Evolutionary conservation across 2,113 vertebrate genomes (phyloP), one percentile per base, ranked within the genome.

Genomic region (Redunca redunca): DNA sequence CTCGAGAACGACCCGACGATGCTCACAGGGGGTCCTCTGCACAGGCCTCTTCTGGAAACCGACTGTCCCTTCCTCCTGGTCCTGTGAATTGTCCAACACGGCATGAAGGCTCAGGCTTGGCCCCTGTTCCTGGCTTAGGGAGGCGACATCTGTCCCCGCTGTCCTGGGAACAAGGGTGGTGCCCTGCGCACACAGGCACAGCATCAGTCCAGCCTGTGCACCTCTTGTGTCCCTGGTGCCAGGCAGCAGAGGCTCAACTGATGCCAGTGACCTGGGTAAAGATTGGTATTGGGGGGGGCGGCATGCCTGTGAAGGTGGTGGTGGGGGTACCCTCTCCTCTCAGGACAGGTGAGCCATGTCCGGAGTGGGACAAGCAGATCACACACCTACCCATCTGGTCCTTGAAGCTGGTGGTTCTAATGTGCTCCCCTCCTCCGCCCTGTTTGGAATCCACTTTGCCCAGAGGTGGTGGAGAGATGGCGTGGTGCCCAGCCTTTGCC

Each of bases 241-340:
- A 4, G 43, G 40, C 28, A 11, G 71, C 48, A 23, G 62, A 16
- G 30, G 53, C 15, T 58, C 84, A n/a, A 23, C 23, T 10, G 60
- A 33, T 25, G 80, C 19, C 28, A 21, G 26, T 17, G 91, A 25
- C 80, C 33, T 28, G 17, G 17, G 28, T 11, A n/a, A 23, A n/a
- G 17, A 14, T 0, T 4, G 0, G 52, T 16, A 9, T 4, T n/a
- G 2, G 0, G 10, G 1, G 0, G 7, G 2, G 23, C 40, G 62
- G 3, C 1, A 1, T 30, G 26, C 87, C 30, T 11, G 11, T 26
- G 52, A 50, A 33, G 17, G 33, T 1, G 21, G 33, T 15, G 58
- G 58, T 0, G 25, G 50, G 33, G 52, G 58, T 8, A 40, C 23
- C 0, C 53, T 33, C 21, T 23, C 17, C 46, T 52, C 78, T n/a